Base-by-base conservation (phyloP, 2,797 vertebrate genomes). In the Peromyscus eremicus region DNA sequence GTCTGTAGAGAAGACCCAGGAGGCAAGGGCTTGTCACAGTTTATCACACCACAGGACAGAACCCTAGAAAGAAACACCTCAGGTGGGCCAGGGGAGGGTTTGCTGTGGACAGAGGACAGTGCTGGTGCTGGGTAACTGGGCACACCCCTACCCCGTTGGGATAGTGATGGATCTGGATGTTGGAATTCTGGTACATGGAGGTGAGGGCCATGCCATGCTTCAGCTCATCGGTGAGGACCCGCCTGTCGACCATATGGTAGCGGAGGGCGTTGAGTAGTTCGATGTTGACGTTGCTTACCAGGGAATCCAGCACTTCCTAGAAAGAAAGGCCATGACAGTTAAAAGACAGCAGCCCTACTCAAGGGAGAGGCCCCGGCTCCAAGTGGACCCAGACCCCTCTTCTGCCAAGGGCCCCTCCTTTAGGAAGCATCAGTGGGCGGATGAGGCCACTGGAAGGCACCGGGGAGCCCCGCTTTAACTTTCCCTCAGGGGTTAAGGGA, bases 241-340 rank as follows among this genome's bases (percentile, higher is more conserved):
- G 98, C 73, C 98, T 99, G 98, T 99, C 98, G 95, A 99, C 99
- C 99, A 99, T 99, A 98, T 99, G 99, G 98, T 99, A 99, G 71
- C 99, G 99, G 16, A 99, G 99, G 64, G 99, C 99, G 0, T 99
- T 99, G 89, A 99, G 99, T 96, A 99, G 98, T 98, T 99, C 99
- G 0, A 99, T 99, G 98, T 99, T 99, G 89, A 99, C 99, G 0
- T 99, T 99, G 97, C 99, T 99, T 97, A 99, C 99, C 97, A 99
- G 98, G 43, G 99, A 99, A 75, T 99, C 99, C 98, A 99, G 98
- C 92, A 99, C 99, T 98, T 99, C 99, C 99, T 99, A 98, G 94
- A 97, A 97, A 29, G 88, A 97, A 82, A 14, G 76, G 46, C 43
- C 46, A 3, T 3, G 16, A 12, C 17, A 55, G 37, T 88, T 5